Conservation (phyloP, 2,797 vertebrate species). For the Diceros bicornis region DNA sequence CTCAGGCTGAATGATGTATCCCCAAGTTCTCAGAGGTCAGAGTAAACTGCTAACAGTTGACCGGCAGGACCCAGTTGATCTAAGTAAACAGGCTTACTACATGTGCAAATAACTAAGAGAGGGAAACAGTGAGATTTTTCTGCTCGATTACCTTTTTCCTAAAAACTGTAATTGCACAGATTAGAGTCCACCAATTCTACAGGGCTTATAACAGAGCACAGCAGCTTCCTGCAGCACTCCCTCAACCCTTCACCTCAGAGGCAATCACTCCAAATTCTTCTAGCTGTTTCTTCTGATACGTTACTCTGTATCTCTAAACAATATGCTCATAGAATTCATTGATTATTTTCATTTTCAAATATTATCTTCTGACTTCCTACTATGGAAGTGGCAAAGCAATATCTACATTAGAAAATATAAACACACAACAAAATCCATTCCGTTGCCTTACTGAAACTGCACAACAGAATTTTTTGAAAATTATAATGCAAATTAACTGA, state of each 20-base stretch:
- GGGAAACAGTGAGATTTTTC: constrained; percentile 28
- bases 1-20: not conserved
- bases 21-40: not conserved
- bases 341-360: constrained; percentile 56
- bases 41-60: constrained; percentile 52
- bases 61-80: not conserved
- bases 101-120: constrained; percentile 2
- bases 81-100: constrained; percentile 32
- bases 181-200: not conserved
- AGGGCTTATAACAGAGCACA: not conserved
- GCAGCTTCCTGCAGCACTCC: not conserved
- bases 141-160: not conserved
- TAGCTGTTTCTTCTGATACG: constrained; percentile 43
- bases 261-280: constrained; percentile 11
- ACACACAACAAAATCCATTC: constrained; percentile 54
- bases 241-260: not conserved
- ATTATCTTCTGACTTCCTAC: constrained; percentile 50
- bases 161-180: not conserved
- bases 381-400: constrained; percentile 11
- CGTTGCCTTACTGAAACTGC: constrained; percentile 12
- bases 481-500: constrained; percentile 73
- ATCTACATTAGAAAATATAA: constrained; percentile 65
- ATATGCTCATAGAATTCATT: not conserved
- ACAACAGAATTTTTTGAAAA: constrained; percentile 61
- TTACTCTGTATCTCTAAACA: constrained; percentile 27